Base-by-base conservation (phyloP, 2,797 vertebrate genomes). In the Brotula barbata region DNA sequence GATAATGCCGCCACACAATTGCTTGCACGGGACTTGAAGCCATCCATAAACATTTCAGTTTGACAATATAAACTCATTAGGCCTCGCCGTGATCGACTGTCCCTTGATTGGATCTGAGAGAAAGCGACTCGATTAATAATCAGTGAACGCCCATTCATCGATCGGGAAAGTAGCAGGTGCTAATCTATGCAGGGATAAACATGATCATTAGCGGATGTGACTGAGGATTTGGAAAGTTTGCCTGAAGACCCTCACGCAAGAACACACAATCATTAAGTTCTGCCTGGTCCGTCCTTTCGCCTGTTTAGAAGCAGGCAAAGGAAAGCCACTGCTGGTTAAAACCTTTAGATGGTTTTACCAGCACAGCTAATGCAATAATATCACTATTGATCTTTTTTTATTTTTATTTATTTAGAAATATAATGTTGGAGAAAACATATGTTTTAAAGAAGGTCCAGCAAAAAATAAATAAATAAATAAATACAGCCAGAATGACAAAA, bases 1-100 rank as follows among this genome's bases (percentile, higher is more conserved):
- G 68, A 78, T 84, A 81, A 85, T 82, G 70, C 75, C 62, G 75
- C 83, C 68, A 87, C 84, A 68, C 65, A 56, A 68, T 67, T 73
- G 72, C 61, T 72, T 51, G 67, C 21, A 63, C 77, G 74, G 50
- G 79, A 87, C 81, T 83, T 76, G 76, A 54, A 82, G 65, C 73
- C 72, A 86, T 89, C 82, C 86, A 79, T 85, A 84, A 73, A 76
- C 84, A 86, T 87, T 85, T 75, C 42, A 63, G 71, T 79, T 75
- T 84, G 89, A 87, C 80, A 74, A 77, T 71, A 49, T 61, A 47
- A 67, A 74, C 80, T 88, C 86, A 78, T 89, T 87, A 86, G 64
- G 56, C 56, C 64, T 31, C 75, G 64, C 20, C 0, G 49, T 85
- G 81, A 87, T 82, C 61, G 85, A 87, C 80, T 49, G 60, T 50